These are phyloP conservation scores for Xenops minutus DNA, from an alignment of 2,797 vertebrate genomes.

Conservation along the genomic window DNA sequence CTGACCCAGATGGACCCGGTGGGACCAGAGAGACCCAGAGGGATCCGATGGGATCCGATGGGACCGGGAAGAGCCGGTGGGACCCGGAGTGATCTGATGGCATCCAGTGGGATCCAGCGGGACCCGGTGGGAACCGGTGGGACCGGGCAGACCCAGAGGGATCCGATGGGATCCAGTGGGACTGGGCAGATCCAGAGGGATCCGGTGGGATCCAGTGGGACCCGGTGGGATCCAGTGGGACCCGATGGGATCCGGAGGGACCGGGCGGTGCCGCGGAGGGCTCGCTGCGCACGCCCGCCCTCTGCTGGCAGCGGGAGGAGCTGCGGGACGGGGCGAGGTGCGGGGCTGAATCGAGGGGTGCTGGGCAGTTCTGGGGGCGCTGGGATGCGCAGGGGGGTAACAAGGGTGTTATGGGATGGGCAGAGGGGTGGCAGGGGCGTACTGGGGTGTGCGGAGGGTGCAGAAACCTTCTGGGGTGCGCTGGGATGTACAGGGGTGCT, in stretches of 20 bases:
- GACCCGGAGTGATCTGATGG: no score
- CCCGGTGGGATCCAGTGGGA: no score
- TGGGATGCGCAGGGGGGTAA: not conserved
- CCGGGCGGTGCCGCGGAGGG: not conserved
- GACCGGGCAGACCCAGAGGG: no score
- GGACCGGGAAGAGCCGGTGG: not conserved
- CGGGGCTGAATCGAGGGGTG: no score
- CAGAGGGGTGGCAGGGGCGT: not conserved
- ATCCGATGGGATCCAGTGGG: no score
- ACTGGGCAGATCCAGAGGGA: no score
- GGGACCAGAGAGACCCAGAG: no score
- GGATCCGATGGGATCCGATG: not conserved
- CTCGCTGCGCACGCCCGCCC: not conserved
- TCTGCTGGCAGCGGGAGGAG: not conserved
- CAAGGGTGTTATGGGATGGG: not conserved
- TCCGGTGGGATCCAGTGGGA: no score
- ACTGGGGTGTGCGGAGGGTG: not conserved
- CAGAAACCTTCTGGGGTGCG: not conserved
- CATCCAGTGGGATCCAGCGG: no score
- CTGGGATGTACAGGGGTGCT: not conserved
- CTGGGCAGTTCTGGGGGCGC: not conserved
- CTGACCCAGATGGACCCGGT: not conserved
- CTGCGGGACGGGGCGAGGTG: not conserved
- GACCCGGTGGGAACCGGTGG: no score
- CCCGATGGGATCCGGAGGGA: not conserved